Base-by-base conservation (phyloP, 37 sponge, comb jelly and placozoan species). In the Halisarca cf. caerulea region DNA sequence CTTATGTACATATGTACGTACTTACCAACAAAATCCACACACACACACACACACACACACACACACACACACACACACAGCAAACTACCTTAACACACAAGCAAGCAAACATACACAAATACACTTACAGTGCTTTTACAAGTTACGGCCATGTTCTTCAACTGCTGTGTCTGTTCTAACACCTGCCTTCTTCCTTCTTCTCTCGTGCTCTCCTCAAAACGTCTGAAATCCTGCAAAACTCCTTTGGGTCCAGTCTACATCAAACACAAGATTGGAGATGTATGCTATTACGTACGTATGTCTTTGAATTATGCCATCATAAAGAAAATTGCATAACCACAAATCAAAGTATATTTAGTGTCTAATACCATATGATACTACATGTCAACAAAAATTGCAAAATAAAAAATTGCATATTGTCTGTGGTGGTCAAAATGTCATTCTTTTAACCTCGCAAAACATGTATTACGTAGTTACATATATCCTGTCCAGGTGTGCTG, bases 191-290 rank as follows among this genome's bases (percentile, higher is more conserved):
- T 37, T 34, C 64, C 61, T 54, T 62, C 35, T 41, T 54, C 47
- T 53, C 53, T 55, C 20, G 79, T 25, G 23, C 80, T 81, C 78
- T 83, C 59, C 81, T 86, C 79, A 6, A 27, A 69, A 0, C 87
- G 64, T 36, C 80, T 85, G 78, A 80, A 92, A 78, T 92, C 93
- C 41, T 81, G 83, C 23, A 92, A 40, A 15, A 92, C 93, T 0
- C 93, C 93, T 86, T 92, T 92, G 1, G 93, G 93, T 0, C 93
- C 93, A 24, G 93, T 92, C 87, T 92, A 74, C 45, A 41, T 1
- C n/a, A 74, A 42, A 23, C 64, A 62, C 11, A 47, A 47, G 51
- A 47, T n/a, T n/a, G n/a, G n/a, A n/a, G n/a, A n/a, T n/a, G n/a
- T n/a, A n/a, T 15, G 37, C 37, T 34, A 34, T 34, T 28, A 69